A percentile compares a stretch with the other conserved stretches of the same genome.
Conservation (phyloP, 2,113 vertebrate species). For the Regulus satrapa region DNA sequence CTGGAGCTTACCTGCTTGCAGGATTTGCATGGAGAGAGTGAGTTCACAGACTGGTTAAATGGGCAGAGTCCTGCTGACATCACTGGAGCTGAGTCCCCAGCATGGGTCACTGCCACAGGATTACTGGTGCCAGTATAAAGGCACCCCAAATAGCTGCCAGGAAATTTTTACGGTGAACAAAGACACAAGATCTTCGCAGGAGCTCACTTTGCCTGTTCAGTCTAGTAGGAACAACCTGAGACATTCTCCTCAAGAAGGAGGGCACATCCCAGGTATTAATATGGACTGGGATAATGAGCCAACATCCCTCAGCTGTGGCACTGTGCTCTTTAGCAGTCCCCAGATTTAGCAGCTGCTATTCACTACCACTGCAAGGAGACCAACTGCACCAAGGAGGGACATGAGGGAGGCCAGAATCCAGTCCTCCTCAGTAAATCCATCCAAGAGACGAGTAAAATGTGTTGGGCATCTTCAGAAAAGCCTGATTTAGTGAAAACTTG, state of each 20-base stretch:
- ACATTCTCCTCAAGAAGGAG: fast-evolving
- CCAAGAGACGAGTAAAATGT: fast-evolving
- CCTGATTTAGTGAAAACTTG: neutral
- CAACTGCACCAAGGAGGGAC: neutral
- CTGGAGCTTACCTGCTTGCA: neutral
- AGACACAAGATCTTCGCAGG: fast-evolving
- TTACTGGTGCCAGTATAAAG: neutral
- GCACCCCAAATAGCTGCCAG: fast-evolving
- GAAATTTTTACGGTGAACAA: neutral
- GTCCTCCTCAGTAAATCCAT: neutral
- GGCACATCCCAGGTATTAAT: neutral
- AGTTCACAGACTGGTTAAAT: neutral
- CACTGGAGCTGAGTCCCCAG: fast-evolving
- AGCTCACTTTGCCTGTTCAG: neutral
- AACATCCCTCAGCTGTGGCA: neutral
- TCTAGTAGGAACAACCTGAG: fast-evolving
- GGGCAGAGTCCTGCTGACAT: neutral
- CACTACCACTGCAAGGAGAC: fast-evolving
- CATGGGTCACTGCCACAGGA: fast-evolving
- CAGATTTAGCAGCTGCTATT: neutral
- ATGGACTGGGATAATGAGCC: neutral
- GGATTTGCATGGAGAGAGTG: neutral
- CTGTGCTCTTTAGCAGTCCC: neutral
- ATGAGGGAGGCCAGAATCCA: fast-evolving
- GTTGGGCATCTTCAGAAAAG: neutral